Percentiles rank a stretch among this genome's conserved stretches.
Conservation (phyloP, 2,888 invertebrate genomes). For the Argyresthia albistria region DNA sequence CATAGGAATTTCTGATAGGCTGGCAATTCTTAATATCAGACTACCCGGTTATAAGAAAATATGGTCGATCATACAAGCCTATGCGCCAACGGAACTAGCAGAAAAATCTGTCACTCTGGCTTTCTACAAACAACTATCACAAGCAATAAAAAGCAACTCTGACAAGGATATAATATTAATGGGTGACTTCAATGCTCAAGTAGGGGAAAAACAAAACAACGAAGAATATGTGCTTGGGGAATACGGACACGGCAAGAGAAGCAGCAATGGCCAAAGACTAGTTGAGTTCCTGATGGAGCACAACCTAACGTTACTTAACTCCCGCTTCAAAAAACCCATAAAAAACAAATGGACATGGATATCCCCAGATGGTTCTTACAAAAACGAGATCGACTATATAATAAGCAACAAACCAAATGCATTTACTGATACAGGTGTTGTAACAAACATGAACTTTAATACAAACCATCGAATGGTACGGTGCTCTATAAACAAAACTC, state of each 20-base stretch:
- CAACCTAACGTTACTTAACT: background rate
- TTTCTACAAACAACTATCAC: conserved; percentile 11
- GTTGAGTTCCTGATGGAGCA: background rate
- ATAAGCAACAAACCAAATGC: background rate
- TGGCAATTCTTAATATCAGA: conserved; percentile 12
- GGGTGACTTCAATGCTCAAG: conserved; percentile 15
- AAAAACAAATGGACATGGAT: background rate
- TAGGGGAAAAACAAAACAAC: too few species aligned
- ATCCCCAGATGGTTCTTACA: conserved; percentile 16
- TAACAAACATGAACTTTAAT: background rate
- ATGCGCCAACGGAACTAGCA: conserved; percentile 16
- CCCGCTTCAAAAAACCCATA: background rate
- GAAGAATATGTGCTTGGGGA: conserved; percentile 11
- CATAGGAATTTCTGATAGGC: conserved; percentile 12
- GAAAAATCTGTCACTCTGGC: conserved; percentile 2
- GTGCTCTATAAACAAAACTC: too few species aligned
- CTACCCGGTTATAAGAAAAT: conserved; percentile 8
- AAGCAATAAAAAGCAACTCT: background rate
- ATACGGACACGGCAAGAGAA: too few species aligned
- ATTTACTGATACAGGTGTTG: background rate
- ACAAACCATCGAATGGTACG: background rate
- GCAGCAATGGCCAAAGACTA: conserved; percentile 2
- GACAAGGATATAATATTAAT: conserved; percentile 12
- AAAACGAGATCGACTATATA: too few species aligned
- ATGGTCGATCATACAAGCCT: conserved; percentile 11